phyloP scores from a whole-genome alignment of 2,113 vertebrate genomes.

The Syngnathus typhle region DNA sequence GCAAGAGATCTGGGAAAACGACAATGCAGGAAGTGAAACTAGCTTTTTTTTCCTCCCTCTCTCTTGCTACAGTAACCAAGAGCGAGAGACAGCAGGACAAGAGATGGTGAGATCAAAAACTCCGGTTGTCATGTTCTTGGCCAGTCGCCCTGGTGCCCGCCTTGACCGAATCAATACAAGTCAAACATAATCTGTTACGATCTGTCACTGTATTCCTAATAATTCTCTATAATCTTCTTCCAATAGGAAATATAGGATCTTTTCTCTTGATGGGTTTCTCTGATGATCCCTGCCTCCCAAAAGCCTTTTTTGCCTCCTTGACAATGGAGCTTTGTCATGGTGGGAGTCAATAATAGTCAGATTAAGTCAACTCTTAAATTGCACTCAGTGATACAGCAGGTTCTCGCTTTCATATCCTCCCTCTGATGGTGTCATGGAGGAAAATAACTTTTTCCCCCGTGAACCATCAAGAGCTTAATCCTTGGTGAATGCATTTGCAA shows the following conservation, averaged over 20 bases:
- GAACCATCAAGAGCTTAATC: constrained; percentile 60
- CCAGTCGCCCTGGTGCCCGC: constrained; percentile 36
- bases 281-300: constrained; percentile 40
- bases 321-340: constrained; percentile 56
- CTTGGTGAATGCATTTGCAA: constrained; percentile 59
- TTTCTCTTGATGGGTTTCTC: constrained; percentile 45
- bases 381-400: constrained; percentile 37
- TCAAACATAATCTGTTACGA: constrained; percentile 41
- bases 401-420: constrained; percentile 46
- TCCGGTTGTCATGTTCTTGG: constrained; percentile 59
- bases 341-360: constrained; percentile 48
- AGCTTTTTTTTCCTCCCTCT: background rate
- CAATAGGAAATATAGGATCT: constrained; percentile 42
- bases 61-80: constrained; percentile 9
- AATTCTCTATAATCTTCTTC: constrained; percentile 31
- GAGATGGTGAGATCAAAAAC: constrained; percentile 40
- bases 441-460: constrained; percentile 16
- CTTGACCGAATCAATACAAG: constrained; percentile 56
- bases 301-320: constrained; percentile 40
- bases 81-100: constrained; percentile 35
- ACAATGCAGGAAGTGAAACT: constrained; percentile 31
- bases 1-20: background rate
- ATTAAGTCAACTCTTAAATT: constrained; percentile 50
- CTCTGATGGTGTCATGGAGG: constrained; percentile 35
- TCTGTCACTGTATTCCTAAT: constrained; percentile 44